Evolutionary conservation across 1,140 invertebrate genomes (phyloP).

Genomic region (Yoshiicerus persimilis): DNA sequence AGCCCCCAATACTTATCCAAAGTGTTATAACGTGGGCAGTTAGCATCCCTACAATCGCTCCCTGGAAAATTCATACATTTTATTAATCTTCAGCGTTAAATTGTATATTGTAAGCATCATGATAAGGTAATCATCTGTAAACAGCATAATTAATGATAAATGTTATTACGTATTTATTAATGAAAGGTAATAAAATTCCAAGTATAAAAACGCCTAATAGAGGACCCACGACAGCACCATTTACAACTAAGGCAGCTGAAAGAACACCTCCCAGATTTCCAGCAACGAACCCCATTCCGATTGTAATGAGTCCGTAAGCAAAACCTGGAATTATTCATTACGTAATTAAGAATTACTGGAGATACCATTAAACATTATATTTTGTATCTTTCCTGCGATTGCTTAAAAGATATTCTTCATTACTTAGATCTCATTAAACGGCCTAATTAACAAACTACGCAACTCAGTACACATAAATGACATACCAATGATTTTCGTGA

Average conservation of each 20-base stretch:
- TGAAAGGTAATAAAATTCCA: conserved; percentile 42
- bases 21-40: conserved; percentile 40
- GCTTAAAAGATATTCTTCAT: neutral
- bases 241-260: conserved; percentile 32
- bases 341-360: neutral
- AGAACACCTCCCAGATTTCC: conserved; percentile 40
- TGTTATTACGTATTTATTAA: conserved; percentile 40
- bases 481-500: conserved; percentile 53
- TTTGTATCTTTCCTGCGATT: neutral
- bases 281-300: conserved; percentile 42
- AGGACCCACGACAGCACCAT: conserved; percentile 44
- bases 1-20: conserved; percentile 40
- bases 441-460: neutral
- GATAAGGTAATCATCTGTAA: neutral
- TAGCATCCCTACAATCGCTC: conserved; percentile 46
- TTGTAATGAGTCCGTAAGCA: conserved; percentile 34
- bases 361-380: neutral
- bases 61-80: conserved; percentile 4
- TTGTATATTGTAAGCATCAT: neutral
- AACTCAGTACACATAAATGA: neutral
- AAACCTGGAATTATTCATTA: conserved; percentile 19
- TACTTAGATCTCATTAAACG: neutral
- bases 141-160: no score
- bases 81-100: neutral
- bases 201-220: conserved; percentile 42